These are phyloP conservation scores for Kobus ellipsiprymnus DNA, from an alignment of 2,113 vertebrate species.

Conservation along the genomic window DNA sequence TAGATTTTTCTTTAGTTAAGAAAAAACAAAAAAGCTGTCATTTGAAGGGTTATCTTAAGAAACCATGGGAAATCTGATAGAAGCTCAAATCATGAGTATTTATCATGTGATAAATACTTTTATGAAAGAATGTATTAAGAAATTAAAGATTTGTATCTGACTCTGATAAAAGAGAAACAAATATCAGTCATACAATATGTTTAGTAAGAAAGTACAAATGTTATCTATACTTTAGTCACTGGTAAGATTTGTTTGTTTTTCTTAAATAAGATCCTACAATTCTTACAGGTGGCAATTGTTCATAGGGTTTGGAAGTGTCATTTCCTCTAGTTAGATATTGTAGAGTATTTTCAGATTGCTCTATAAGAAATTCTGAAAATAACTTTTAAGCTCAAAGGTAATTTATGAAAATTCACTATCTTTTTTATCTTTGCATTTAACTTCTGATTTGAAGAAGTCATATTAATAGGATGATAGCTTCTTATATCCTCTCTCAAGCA, in stretches of 20 bases:
- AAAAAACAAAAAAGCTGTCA: background rate
- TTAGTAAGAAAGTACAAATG: constrained; percentile 7
- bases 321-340: background rate
- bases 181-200: constrained; percentile 1
- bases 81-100: constrained; percentile 15
- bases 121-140: constrained; percentile 45
- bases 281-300: background rate
- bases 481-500: background rate
- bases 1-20: background rate
- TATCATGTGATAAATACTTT: constrained; percentile 27
- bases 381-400: background rate
- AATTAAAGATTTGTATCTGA: constrained; percentile 64
- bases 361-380: constrained; percentile 19
- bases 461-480: background rate
- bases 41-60: constrained; percentile 44
- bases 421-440: constrained; percentile 11
- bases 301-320: background rate
- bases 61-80: background rate
- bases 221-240: background rate
- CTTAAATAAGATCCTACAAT: background rate
- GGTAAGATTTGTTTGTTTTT: background rate
- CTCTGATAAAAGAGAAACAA: constrained; percentile 37
- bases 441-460: constrained; percentile 5
- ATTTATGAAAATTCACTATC: constrained; percentile 19
- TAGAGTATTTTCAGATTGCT: constrained; percentile 9